Evolutionary conservation across 1,140 invertebrate species (phyloP).

Genomic region (Pteromalus puparum): DNA sequence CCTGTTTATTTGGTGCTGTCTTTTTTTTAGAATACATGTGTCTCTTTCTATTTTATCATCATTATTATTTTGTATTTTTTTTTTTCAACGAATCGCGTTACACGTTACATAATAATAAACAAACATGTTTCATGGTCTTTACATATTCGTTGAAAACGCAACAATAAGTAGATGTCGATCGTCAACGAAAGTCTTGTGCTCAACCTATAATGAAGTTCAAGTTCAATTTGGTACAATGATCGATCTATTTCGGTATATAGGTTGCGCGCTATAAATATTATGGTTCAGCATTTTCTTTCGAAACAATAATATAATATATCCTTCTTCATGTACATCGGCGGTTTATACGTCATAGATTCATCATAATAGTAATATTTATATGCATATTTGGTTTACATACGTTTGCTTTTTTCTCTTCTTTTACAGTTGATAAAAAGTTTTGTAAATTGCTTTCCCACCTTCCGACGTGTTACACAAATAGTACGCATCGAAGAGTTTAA

Average conservation of each 20-base stretch:
- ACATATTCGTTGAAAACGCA: not conserved
- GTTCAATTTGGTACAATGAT: not conserved
- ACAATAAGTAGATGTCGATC: not conserved
- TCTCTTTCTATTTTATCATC: not conserved
- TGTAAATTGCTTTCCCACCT: not conserved
- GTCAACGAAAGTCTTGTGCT: not conserved
- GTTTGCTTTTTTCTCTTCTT: not conserved
- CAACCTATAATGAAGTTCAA: not conserved
- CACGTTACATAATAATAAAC: not conserved
- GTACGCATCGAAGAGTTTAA: conserved; percentile 22
- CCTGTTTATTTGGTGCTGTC: conserved; percentile 41
- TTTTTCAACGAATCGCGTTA: not conserved
- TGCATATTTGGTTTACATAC: not conserved
- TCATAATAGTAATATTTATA: not conserved
- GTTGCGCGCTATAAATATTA: not conserved
- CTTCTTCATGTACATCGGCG: not conserved
- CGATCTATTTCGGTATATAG: not conserved
- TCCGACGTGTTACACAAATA: not conserved
- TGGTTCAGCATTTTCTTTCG: not conserved
- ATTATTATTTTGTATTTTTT: not conserved
- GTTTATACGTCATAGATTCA: not conserved
- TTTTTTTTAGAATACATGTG: conserved; percentile 22
- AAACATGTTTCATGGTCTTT: not conserved
- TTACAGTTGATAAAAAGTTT: conserved; percentile 16
- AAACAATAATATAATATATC: not conserved